Evolutionary conservation across 2,113 vertebrate species (phyloP), one percentile per base, ranked within the genome.

Genomic region (Datnioides undecimradiatus): DNA sequence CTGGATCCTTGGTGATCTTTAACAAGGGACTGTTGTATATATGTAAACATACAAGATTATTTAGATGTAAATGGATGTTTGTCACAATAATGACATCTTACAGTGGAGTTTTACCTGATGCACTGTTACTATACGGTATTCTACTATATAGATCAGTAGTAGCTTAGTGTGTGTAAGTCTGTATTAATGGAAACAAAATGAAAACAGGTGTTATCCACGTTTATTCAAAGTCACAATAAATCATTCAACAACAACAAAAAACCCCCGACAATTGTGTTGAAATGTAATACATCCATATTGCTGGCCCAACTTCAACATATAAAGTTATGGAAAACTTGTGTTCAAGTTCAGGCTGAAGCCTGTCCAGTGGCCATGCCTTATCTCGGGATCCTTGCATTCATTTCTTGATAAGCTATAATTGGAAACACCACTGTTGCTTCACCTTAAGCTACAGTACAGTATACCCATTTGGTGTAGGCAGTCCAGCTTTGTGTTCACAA

Each of bases 381-480:
- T 58, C 23, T 65, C 8, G 31, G 9, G 52, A 46, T 60, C 23
- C 36, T 40, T 76, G 33, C 49, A 51, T 73, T 36, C n/a, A 57
- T 76, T 63, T 34, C 8, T 40, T 46, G 45, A 72, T 67, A 48
- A 40, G 67, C 54, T 82, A 46, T 74, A 63, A 71, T 79, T 88
- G n/a, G 38, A 79, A 75, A 71, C 29, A 27, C 17, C 7, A 33
- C 51, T 27, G 52, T 68, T 52, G 6, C 25, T 51, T 78, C 73
- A 36, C 45, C 72, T 68, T 66, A 41, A 77, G 48, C 66, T 72
- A 12, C 72, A 83, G 45, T 46, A 16, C 19, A 49, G 33, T 70
- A 23, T 49, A 66, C 27, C 25, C 45, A 58, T 51, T 70, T 74
- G 27, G 48, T 66, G 21, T 12, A 70, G 17, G n/a, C 57, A 64